Conservation (phyloP, 2,113 vertebrate genomes). For the Anolis carolinensis region DNA sequence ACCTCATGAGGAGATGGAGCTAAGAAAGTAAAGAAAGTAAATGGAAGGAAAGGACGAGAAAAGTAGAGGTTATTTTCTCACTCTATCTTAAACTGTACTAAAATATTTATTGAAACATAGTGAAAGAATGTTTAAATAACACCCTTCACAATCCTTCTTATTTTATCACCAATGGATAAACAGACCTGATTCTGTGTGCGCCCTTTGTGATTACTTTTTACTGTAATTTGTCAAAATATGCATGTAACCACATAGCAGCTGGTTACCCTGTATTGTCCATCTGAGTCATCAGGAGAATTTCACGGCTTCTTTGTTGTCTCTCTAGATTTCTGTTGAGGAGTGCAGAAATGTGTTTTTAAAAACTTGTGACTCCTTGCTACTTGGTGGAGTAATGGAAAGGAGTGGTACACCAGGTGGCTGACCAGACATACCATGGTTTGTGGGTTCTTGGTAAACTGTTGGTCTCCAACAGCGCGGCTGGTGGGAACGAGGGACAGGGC, state of each 20-base stretch:
- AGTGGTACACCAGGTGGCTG: not conserved
- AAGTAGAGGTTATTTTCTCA: not conserved
- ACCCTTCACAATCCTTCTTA: too few species aligned
- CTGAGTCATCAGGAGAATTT: not conserved
- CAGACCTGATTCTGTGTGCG: not conserved
- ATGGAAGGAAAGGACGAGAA: conserved; percentile 24
- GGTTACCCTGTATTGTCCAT: not conserved
- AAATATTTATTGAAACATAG: conserved; percentile 45
- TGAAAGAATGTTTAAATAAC: conserved; percentile 36
- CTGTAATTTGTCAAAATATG: not conserved
- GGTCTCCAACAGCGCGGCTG: too few species aligned
- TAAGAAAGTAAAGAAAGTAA: conserved; percentile 17
- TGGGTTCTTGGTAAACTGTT: not conserved
- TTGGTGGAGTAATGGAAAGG: not conserved
- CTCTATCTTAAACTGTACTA: not conserved
- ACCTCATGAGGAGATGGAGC: conserved; percentile 7
- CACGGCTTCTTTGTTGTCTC: not conserved
- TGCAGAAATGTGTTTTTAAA: not conserved
- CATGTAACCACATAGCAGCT: not conserved
- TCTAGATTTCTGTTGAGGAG: not conserved
- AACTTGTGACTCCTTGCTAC: too few species aligned
- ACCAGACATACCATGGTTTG: not conserved
- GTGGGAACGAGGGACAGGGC: too few species aligned
- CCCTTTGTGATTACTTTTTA: not conserved
- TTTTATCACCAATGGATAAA: too few species aligned